Conservation (phyloP, 37 sponge, comb jelly and placozoan genomes). For the Halichondria panicea region DNA sequence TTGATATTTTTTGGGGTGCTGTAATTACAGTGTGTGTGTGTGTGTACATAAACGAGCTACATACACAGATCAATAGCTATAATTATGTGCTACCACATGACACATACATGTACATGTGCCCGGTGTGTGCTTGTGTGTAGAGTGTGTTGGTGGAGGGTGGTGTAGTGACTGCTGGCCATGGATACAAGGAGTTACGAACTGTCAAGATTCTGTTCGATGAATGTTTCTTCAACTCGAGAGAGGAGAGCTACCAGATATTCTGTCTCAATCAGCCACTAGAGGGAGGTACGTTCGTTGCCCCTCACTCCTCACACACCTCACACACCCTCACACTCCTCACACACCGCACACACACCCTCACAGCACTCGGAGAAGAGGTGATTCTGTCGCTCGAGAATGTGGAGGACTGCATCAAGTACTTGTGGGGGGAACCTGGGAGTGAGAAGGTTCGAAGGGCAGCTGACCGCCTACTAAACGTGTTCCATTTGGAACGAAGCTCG, state of each 20-base stretch:
- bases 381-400: slow-evolving; percentile 42
- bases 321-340: too few species aligned
- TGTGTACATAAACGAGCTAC: too few species aligned
- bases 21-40: too few species aligned
- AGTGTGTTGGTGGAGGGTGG: slow-evolving; percentile 47
- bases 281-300: slow-evolving; percentile 53
- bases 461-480: slow-evolving; percentile 29
- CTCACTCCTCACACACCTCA: too few species aligned
- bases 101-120: too few species aligned
- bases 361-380: slow-evolving; percentile 35
- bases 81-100: background rate
- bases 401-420: slow-evolving; percentile 62
- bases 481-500: slow-evolving; percentile 25
- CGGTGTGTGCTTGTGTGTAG: slow-evolving; percentile 42
- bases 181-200: slow-evolving; percentile 62
- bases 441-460: slow-evolving; percentile 43
- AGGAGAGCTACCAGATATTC: slow-evolving; percentile 87
- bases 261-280: slow-evolving; percentile 88
- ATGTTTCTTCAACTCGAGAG: slow-evolving; percentile 79
- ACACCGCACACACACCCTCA: too few species aligned
- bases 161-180: slow-evolving; percentile 42
- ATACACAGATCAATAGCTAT: too few species aligned
- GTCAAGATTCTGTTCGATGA: slow-evolving; percentile 96
- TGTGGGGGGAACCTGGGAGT: slow-evolving; percentile 55
- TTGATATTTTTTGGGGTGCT: too few species aligned